These are phyloP conservation scores for Sacculina carcini DNA, from an alignment of 2,888 invertebrate genomes.

Conservation along the genomic window DNA sequence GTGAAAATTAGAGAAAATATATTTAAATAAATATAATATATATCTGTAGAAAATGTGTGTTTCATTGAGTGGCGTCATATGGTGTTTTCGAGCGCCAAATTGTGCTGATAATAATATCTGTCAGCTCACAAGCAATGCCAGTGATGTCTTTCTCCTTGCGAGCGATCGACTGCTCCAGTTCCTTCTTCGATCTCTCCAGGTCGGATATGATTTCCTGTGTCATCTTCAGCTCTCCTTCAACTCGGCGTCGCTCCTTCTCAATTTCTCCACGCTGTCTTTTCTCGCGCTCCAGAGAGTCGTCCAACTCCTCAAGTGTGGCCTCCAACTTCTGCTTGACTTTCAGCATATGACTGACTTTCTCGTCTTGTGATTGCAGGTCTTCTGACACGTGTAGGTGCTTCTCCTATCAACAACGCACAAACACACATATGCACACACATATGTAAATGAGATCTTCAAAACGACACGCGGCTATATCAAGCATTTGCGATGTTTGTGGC, in stretches of 20 bases:
- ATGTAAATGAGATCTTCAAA: no score
- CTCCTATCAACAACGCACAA: constrained; percentile 27
- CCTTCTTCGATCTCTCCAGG: constrained; percentile 91
- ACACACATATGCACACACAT: no score
- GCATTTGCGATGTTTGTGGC: no score
- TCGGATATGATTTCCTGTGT: constrained; percentile 92
- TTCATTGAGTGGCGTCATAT: no score
- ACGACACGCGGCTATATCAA: no score
- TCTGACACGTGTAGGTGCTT: constrained; percentile 17
- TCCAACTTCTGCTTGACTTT: constrained; percentile 97
- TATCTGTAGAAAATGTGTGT: no score
- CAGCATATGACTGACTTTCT: constrained; percentile 98
- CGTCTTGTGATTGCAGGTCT: constrained; percentile 50
- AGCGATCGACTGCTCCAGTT: constrained; percentile 85
- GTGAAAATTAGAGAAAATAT: no score
- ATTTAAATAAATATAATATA: no score
- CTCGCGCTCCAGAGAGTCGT: constrained; percentile 93
- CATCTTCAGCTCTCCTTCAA: constrained; percentile 94
- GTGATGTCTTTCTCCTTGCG: constrained; percentile 98
- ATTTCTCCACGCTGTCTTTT: constrained; percentile 93
- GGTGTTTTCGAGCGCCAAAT: no score
- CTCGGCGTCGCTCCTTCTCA: constrained; percentile 94
- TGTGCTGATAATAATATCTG: constrained; percentile 59
- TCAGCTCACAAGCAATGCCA: constrained; percentile 54
- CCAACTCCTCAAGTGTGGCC: constrained; percentile 90